These are phyloP conservation scores for Sarcophaga variegata DNA, from an alignment of 2,888 invertebrate species.

Conservation along the genomic window DNA sequence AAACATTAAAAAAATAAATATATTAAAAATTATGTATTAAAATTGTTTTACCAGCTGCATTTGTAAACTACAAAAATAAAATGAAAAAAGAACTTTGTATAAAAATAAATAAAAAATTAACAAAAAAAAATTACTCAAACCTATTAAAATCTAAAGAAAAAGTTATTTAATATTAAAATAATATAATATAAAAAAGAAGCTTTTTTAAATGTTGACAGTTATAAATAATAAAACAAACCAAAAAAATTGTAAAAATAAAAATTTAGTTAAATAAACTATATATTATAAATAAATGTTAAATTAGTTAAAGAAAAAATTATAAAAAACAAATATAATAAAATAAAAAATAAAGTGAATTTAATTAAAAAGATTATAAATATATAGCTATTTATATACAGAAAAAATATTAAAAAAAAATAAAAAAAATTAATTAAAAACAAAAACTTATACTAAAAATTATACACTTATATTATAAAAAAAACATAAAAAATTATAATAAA, in stretches of 20 bases:
- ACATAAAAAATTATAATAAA: slow-evolving; percentile 21
- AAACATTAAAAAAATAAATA: slow-evolving; percentile 26
- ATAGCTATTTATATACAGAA: slow-evolving; percentile 54
- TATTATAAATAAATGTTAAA: slow-evolving; percentile 40
- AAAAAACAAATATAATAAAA: slow-evolving; percentile 28
- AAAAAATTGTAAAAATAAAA: slow-evolving; percentile 42
- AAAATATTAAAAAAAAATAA: slow-evolving; percentile 27
- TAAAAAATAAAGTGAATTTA: slow-evolving; percentile 52
- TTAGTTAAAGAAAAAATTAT: background rate
- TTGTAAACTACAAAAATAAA: slow-evolving; percentile 57
- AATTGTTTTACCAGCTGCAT: slow-evolving; percentile 68
- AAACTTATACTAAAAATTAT: slow-evolving; percentile 49
- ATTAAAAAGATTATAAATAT: slow-evolving; percentile 43
- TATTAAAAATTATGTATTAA: slow-evolving; percentile 36
- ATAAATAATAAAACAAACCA: background rate
- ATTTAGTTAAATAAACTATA: slow-evolving; percentile 50
- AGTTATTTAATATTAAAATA: too few relatives aligned
- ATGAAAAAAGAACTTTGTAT: slow-evolving; percentile 51
- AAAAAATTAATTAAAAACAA: slow-evolving; percentile 23
- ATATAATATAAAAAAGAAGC: slow-evolving; percentile 31
- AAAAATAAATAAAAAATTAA: slow-evolving; percentile 40
- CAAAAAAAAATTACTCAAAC: slow-evolving; percentile 29
- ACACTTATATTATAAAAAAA: slow-evolving; percentile 50
- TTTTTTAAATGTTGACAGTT: slow-evolving; percentile 65
- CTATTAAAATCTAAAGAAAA: slow-evolving; percentile 2